Evolutionary conservation across 2,113 vertebrate genomes (phyloP), one percentile per base, ranked within the genome.

Genomic region (Progne subis): DNA sequence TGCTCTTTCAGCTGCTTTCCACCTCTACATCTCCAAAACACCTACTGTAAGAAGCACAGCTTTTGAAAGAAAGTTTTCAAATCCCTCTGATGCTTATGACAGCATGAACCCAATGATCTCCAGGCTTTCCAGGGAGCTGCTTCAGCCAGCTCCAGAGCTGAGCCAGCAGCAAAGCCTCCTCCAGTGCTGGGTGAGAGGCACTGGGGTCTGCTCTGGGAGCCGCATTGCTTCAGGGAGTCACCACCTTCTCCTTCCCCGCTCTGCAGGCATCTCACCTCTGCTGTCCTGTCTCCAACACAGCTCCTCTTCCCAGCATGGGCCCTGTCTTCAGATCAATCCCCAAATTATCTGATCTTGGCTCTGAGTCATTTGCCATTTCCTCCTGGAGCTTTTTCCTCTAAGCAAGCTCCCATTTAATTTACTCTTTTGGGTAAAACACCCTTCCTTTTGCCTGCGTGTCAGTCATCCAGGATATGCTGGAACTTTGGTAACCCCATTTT

Each of bases 1-100:
- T 81, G 25, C 23, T 82, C 50, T 60, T 87, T 92, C 65, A 86
- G 61, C 53, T 83, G 1, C 32, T 59, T 90, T 90, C 32, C 39
- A 85, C 46, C 60, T 84, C 85, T 84, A 64, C 49, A 76, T 64
- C 82, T 95, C 39, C 47, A 37, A 63, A 90, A 47, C 24, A 81
- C 18, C 60, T 49, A 75, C 6, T 41, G 29, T 65, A 34, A 65
- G 70, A 65, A 67, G 41, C 67, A 91, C 5, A 55, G 34, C 10
- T 29, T 32, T 47, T 24, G 17, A 64, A 77, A 67, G 29, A 14
- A 64, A 76, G 41, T 57, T 93, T 82, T 65, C 18, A 64, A 21
- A 32, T 70, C 20, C 17, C 0, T 1, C 60, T 65, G 63, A 52
- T n/a, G 34, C 2, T 25, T 67, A 56, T 2, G 31, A 47, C 47